Evolutionary conservation across 2,113 vertebrate species (phyloP).

Genomic region (Urocolius indicus): DNA sequence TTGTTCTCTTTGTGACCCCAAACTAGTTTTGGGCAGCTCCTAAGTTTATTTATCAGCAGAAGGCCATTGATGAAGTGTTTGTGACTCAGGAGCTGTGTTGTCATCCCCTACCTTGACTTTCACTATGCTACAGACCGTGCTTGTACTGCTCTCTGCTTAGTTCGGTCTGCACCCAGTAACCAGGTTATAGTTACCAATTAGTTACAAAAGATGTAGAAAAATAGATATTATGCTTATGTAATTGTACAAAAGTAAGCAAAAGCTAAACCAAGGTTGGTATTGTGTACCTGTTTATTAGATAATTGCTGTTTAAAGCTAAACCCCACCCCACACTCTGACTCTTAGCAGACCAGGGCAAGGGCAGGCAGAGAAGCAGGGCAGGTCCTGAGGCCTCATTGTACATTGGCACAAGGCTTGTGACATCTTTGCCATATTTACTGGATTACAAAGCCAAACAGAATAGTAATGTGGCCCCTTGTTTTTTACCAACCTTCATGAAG

Average conservation of each 20-base stretch:
- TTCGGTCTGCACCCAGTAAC: neutral
- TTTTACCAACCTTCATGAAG: neutral
- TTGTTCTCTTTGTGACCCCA: neutral
- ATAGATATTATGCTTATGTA: neutral
- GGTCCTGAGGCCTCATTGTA: neutral
- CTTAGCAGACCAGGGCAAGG: too few species aligned
- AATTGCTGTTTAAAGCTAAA: neutral
- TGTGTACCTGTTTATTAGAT: neutral
- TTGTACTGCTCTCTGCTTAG: fast-evolving
- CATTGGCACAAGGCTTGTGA: too few species aligned
- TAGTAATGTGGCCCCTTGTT: fast-evolving
- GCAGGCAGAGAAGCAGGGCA: neutral
- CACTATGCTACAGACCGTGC: neutral
- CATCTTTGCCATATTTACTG: neutral
- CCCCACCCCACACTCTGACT: too few species aligned
- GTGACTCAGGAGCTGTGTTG: neutral
- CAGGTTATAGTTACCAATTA: neutral
- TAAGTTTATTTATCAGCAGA: neutral
- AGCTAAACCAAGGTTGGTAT: neutral
- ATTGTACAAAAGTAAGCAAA: neutral
- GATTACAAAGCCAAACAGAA: neutral
- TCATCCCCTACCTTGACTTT: neutral
- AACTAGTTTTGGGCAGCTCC: neutral
- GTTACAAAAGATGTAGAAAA: neutral
- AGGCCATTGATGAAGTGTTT: neutral